A percentile compares a stretch with the other conserved stretches of the same genome.
These are phyloP conservation scores for Nomia melanderi DNA, from an alignment of 1,140 invertebrate genomes.

Conservation along the genomic window DNA sequence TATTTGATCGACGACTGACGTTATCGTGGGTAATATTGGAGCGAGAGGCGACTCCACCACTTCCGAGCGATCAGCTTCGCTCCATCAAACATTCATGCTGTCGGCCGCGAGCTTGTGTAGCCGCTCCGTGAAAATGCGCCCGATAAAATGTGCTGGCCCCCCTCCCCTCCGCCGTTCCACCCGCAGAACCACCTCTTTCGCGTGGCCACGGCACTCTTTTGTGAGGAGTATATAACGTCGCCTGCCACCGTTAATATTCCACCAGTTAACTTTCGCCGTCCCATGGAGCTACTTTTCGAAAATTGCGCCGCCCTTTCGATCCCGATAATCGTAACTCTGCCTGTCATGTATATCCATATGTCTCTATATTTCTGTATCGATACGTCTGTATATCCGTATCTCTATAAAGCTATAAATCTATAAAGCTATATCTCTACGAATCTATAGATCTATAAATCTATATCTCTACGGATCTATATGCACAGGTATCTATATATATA, in stretches of 20 bases:
- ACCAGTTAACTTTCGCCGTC: constrained; percentile 44
- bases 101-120: constrained; percentile 54
- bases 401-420: too few relatives aligned
- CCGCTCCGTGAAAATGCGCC: constrained; percentile 52
- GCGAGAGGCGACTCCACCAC: constrained; percentile 40
- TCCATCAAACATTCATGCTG: constrained; percentile 66
- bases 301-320: constrained; percentile 17
- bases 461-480: too few relatives aligned
- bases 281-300: constrained; percentile 19
- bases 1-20: constrained; percentile 64
- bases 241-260: constrained; percentile 47
- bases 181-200: too few relatives aligned
- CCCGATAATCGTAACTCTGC: background rate
- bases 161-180: background rate
- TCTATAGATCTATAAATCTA: too few relatives aligned
- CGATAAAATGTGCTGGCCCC: constrained; percentile 55
- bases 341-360: too few relatives aligned
- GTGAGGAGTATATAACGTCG: constrained; percentile 36
- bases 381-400: too few relatives aligned
- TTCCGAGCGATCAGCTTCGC: constrained; percentile 57
- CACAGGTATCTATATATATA: too few relatives aligned
- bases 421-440: too few relatives aligned
- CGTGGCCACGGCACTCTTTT: constrained; percentile 28
- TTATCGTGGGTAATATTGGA: constrained; percentile 64
- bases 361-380: too few relatives aligned